Conservation (phyloP, 1,140 invertebrate species). For the Kradibia gibbosae region DNA sequence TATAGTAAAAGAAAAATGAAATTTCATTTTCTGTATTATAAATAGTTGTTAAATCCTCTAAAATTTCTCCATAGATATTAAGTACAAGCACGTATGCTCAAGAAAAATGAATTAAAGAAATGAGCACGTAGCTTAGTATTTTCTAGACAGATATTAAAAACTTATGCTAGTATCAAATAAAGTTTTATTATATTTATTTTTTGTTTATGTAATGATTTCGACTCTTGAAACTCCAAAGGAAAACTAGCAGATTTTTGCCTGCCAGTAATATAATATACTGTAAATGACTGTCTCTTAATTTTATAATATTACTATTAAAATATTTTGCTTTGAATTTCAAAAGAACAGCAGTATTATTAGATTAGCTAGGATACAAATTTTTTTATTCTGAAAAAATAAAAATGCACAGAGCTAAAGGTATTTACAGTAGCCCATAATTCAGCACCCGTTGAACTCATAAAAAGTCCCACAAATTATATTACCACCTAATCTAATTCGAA, state of each 20-base stretch:
- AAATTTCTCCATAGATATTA: no score
- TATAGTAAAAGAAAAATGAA: no score
- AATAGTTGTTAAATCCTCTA: no score
- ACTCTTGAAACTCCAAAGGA: background rate
- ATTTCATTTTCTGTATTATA: no score
- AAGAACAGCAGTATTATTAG: background rate
- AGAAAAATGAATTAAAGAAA: no score
- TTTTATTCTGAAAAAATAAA: background rate
- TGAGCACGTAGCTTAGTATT: no score
- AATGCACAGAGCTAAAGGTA: background rate
- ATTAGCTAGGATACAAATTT: background rate
- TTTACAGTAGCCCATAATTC: background rate
- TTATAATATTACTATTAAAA: background rate
- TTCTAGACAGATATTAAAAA: no score
- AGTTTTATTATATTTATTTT: background rate
- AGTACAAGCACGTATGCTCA: no score
- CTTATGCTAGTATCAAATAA: background rate
- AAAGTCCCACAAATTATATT: conserved; percentile 8
- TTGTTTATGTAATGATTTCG: background rate
- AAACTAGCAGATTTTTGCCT: background rate
- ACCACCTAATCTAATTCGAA: conserved; percentile 1
- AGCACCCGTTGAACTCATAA: background rate
- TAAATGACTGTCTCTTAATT: background rate
- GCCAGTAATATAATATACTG: background rate
- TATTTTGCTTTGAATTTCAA: background rate